Evolutionary conservation across 2,797 vertebrate genomes (phyloP).

Genomic region (Melanotaenia parkinsoni): DNA sequence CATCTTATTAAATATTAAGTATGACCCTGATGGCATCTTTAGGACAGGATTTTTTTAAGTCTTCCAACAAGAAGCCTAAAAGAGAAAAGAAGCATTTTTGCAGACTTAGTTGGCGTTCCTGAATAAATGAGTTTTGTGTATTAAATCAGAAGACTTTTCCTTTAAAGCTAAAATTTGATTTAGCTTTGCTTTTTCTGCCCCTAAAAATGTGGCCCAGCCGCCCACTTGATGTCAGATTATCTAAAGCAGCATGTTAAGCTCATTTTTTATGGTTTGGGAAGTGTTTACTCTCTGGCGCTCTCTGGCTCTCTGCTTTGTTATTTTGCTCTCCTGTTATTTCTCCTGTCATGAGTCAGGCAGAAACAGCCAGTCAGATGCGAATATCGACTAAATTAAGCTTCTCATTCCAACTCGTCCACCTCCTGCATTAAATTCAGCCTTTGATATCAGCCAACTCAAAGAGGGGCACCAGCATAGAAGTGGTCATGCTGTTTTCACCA

Average conservation of each 20-base stretch:
- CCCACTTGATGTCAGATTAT: slow-evolving; percentile 13
- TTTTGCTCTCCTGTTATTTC: slow-evolving; percentile 23
- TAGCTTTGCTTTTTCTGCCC: neutral
- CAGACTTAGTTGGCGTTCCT: neutral
- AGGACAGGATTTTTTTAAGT: too few relatives aligned
- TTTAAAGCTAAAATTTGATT: neutral
- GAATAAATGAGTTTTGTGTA: neutral
- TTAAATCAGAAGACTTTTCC: neutral
- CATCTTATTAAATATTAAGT: too few relatives aligned
- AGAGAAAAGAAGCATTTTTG: neutral
- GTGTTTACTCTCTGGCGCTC: slow-evolving; percentile 1
- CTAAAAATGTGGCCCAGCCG: neutral
- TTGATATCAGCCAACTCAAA: slow-evolving; percentile 60
- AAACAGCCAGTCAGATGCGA: slow-evolving; percentile 5
- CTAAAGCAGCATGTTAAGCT: slow-evolving; percentile 9
- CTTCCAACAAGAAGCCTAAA: neutral
- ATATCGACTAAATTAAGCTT: slow-evolving; percentile 35
- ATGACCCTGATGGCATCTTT: too few relatives aligned
- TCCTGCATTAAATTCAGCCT: slow-evolving; percentile 50
- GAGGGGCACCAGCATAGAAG: slow-evolving; percentile 43
- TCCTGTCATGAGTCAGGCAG: slow-evolving; percentile 19
- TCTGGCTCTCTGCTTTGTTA: slow-evolving; percentile 9
- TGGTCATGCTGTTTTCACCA: slow-evolving; percentile 65
- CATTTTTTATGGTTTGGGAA: neutral
- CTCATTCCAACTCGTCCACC: slow-evolving; percentile 40